Conservation (phyloP, 92 coral and sea anemone genomes). For the Palythoa grandis region DNA sequence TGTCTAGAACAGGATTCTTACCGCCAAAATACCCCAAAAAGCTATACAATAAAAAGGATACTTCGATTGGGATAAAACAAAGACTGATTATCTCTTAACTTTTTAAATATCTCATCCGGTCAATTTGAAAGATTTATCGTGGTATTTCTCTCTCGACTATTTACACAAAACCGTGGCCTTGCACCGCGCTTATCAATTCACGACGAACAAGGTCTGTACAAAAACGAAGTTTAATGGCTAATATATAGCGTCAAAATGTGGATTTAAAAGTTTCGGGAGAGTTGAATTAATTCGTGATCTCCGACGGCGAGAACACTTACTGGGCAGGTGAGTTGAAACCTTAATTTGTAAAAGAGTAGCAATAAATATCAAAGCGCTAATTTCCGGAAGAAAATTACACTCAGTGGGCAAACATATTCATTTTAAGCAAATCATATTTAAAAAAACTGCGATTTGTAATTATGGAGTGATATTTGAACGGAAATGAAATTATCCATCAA, state of each 20-base stretch:
- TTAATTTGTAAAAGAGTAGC: constrained; percentile 87
- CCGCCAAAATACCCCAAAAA: not conserved
- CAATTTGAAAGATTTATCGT: not conserved
- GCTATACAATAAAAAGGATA: not conserved
- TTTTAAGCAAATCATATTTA: constrained; percentile 56
- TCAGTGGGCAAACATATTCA: constrained; percentile 65
- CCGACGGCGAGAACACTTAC: constrained; percentile 41
- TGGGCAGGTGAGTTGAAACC: constrained; percentile 71
- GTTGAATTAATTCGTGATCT: constrained; percentile 70
- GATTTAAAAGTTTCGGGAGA: constrained; percentile 67
- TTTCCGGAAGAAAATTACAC: constrained; percentile 83
- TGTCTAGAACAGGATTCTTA: not conserved
- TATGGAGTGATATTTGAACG: constrained; percentile 67
- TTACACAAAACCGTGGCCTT: not conserved
- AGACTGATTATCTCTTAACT: not conserved
- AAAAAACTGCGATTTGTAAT: constrained; percentile 68
- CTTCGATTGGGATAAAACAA: not conserved
- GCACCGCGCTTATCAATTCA: not conserved
- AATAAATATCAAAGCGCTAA: constrained; percentile 75
- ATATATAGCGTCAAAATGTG: constrained; percentile 32
- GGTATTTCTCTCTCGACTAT: not conserved
- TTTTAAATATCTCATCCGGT: not conserved
- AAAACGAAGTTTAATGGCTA: constrained; percentile 38
- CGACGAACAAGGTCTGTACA: not conserved
- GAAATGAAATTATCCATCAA: constrained; percentile 69